phyloP scores from a whole-genome alignment of 2,113 vertebrate genomes.

The Dromiciops gliroides region DNA sequence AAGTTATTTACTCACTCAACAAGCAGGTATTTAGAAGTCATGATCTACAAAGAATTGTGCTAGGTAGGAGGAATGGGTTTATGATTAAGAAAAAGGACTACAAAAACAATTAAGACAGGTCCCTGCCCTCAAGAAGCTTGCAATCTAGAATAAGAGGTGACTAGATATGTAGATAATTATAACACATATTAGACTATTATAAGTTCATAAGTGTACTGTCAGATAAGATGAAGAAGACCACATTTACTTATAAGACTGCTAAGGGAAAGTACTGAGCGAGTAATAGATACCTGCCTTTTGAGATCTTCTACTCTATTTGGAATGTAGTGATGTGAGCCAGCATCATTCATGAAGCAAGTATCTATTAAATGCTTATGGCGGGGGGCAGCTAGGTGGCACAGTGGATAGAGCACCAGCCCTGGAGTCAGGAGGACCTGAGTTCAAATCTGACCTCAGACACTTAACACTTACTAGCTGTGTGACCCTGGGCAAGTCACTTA shows the following conservation, averaged over 20 bases:
- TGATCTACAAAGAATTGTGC: too few species aligned
- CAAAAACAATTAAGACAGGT: not conserved
- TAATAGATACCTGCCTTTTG: not conserved
- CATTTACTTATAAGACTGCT: not conserved
- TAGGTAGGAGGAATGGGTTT: not conserved
- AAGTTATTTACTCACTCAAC: too few species aligned
- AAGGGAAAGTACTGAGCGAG: not conserved
- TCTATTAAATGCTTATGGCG: not conserved
- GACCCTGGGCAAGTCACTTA: too few species aligned
- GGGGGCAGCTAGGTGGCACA: too few species aligned
- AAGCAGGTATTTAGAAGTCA: too few species aligned
- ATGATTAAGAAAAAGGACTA: not conserved
- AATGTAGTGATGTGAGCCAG: not conserved
- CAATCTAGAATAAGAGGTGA: not conserved
- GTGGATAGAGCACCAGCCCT: too few species aligned
- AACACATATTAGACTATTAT: not conserved
- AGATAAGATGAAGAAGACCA: not conserved
- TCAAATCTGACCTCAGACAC: too few species aligned
- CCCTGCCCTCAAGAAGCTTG: not conserved
- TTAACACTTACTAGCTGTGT: too few species aligned
- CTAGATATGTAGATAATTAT: not conserved
- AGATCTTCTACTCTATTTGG: not conserved
- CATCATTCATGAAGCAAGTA: not conserved
- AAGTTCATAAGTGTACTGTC: not conserved
- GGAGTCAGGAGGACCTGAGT: too few species aligned